Conservation (phyloP, 2,888 invertebrate genomes). For the Malachius bipustulatus region DNA sequence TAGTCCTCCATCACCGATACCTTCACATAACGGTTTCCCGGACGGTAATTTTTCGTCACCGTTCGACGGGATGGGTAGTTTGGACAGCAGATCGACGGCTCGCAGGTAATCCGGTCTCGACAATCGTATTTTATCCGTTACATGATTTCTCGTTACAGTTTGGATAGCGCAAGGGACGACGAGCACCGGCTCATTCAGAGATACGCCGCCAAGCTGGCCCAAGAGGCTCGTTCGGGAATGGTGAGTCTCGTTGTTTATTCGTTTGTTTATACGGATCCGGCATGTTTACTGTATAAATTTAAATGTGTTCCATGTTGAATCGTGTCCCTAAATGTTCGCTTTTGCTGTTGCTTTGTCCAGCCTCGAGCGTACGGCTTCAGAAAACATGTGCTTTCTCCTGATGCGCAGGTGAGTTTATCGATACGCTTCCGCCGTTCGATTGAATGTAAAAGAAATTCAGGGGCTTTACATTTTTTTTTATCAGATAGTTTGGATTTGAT, state of each 20-base stretch:
- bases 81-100: conserved; percentile 56
- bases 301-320: conserved; percentile 20
- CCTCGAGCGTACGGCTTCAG: conserved; percentile 45
- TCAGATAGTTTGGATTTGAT: too few species aligned
- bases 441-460: too few species aligned
- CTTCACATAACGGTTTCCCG: conserved; percentile 86
- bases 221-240: conserved; percentile 69
- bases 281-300: conserved; percentile 10
- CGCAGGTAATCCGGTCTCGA: conserved; percentile 34
- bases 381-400: conserved; percentile 49
- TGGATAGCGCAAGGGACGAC: conserved; percentile 56
- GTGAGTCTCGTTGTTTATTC: conserved; percentile 29
- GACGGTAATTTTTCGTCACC: conserved; percentile 51
- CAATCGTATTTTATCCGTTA: conserved; percentile 2
- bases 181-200: conserved; percentile 94
- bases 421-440: too few species aligned
- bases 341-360: conserved; percentile 38
- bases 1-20: conserved; percentile 86
- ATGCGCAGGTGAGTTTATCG: too few species aligned
- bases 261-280: conserved; percentile 11
- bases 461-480: too few species aligned
- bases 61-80: conserved; percentile 61
- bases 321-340: conserved; percentile 30
- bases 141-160: conserved; percentile 24
- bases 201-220: conserved; percentile 91